Percentiles rank a stretch among this genome's conserved stretches.
Evolutionary conservation across 2,113 vertebrate species (phyloP).

Genomic region (Hyperoodon ampullatus): DNA sequence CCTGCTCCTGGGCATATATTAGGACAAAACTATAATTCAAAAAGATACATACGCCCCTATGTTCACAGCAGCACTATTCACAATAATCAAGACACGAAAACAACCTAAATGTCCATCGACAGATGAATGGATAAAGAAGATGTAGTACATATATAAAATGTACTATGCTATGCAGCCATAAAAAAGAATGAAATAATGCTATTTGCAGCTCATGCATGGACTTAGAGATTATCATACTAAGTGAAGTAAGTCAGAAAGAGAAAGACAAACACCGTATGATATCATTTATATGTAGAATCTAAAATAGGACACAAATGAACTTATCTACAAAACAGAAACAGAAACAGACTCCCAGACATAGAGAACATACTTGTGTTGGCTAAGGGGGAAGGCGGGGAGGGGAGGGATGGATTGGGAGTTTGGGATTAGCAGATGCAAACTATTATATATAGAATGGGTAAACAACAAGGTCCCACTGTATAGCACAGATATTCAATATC

Average conservation of each 20-base stretch:
- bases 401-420: background rate
- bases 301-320: background rate
- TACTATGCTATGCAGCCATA: background rate
- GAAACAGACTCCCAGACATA: background rate
- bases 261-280: accelerated
- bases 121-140: background rate
- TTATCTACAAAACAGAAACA: background rate
- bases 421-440: background rate
- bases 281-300: background rate
- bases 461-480: background rate
- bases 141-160: accelerated
- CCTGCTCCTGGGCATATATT: background rate
- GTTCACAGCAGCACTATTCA: background rate
- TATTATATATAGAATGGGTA: background rate
- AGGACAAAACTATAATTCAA: background rate
- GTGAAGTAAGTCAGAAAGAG: background rate
- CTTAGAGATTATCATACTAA: accelerated
- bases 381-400: background rate
- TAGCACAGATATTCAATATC: accelerated
- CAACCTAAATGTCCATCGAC: background rate
- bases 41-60: accelerated
- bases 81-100: accelerated
- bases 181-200: too few relatives aligned
- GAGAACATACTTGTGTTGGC: background rate
- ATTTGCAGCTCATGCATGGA: accelerated